Evolutionary conservation across 2,113 vertebrate species (phyloP).

Genomic region (Poicephalus gulielmi): DNA sequence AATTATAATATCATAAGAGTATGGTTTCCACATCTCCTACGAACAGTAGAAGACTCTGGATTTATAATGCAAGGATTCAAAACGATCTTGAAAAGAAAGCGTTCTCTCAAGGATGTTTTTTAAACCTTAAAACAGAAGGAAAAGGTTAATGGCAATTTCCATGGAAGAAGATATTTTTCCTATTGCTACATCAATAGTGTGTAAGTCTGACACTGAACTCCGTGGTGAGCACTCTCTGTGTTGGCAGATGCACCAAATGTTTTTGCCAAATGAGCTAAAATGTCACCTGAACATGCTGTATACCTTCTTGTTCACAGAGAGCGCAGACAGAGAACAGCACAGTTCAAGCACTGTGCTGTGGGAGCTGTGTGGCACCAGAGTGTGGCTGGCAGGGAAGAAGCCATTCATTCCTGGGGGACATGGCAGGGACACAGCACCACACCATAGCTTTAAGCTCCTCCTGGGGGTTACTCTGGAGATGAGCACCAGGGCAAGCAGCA

Average conservation of each 20-base stretch:
- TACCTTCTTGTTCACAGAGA: background rate
- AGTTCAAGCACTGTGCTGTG: fast-evolving
- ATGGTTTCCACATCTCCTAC: background rate
- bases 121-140: background rate
- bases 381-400: background rate
- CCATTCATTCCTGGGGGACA: fast-evolving
- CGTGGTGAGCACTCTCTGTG: background rate
- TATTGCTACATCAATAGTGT: background rate
- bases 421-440: background rate
- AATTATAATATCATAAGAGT: background rate
- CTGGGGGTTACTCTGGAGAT: fast-evolving
- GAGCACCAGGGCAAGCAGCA: fast-evolving
- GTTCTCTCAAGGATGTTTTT: background rate
- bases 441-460: background rate
- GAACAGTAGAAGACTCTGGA: background rate
- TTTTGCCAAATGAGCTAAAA: background rate
- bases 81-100: background rate
- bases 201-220: background rate
- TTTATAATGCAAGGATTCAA: background rate
- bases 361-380: background rate
- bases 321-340: background rate
- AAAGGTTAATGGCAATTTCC: background rate
- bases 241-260: background rate
- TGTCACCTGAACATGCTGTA: background rate
- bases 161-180: background rate